Percentiles rank a stretch among this genome's conserved stretches.
Conservation (phyloP, 2,113 vertebrate species). For the Prinia subflava region DNA sequence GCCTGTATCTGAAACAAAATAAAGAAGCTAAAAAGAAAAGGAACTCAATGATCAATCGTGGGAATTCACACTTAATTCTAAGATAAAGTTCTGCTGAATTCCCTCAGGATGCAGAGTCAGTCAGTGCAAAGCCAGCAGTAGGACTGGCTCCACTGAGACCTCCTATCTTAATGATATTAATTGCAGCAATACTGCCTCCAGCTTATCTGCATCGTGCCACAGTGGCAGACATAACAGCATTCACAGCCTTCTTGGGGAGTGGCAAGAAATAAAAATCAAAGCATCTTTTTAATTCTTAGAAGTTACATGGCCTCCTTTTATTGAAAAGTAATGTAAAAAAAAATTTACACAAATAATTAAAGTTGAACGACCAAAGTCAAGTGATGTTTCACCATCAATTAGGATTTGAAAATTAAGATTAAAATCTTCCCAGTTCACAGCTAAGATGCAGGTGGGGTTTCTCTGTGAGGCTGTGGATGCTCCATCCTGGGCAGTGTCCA, state of each 20-base stretch:
- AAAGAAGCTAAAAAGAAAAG: background rate
- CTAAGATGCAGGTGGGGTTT: background rate
- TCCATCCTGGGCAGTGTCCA: background rate
- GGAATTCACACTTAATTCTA: background rate
- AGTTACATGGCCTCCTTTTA: background rate
- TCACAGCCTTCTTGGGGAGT: background rate
- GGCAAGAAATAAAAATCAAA: background rate
- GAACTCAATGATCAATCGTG: accelerated
- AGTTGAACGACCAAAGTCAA: background rate
- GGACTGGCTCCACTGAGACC: background rate
- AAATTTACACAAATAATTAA: background rate
- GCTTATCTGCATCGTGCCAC: background rate
- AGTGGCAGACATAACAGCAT: background rate
- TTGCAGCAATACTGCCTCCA: background rate
- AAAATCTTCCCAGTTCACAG: background rate
- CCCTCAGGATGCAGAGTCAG: background rate
- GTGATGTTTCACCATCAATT: background rate
- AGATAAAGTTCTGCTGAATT: background rate
- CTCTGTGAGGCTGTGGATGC: background rate
- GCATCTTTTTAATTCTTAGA: background rate
- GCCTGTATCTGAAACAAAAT: background rate
- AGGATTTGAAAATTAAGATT: background rate
- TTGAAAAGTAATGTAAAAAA: background rate
- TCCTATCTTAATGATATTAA: slow-evolving; percentile 5
- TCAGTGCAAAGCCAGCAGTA: background rate